Base-by-base conservation (phyloP, 1,140 invertebrate species). In the Panagrolaimus sp. region DNA sequence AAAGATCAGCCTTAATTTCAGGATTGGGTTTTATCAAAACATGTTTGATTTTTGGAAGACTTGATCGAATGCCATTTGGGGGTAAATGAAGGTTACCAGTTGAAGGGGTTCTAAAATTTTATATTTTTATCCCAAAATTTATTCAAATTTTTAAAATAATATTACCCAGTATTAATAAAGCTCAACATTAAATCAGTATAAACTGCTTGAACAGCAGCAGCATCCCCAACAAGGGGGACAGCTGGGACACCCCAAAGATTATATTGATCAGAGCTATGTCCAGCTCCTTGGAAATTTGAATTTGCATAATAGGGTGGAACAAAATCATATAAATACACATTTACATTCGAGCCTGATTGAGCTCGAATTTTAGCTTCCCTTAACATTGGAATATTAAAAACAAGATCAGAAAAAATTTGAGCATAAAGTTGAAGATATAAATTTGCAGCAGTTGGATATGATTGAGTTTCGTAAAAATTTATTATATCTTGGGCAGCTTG, bases 51-150 rank as follows among this genome's bases (percentile, higher is more conserved):
- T 52, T 1, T 52, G 48, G 26, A 24, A 24, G 15, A 52, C 48
- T 21, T 52, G n/a, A 14, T 21, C 8, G 3, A 4, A 24, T 21
- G 26, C 14, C 17, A 52, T 21, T 8, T n/a, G 48, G 8, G 26
- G 17, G 4, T 52, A 21, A 91, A 92, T 52, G 1, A 24, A 52
- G 8, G 17, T 52, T 10, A 24, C 9, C 48, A 24, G 48, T 8
- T 52, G 7, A 7, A 52, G n/a, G 26, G 48, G 48, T 0, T 52
- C 9, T 8, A 24, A n/a, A 21, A 24, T 52, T 8, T 21, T 24
- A 14, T 52, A 24, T 0, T n/a, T 21, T 15, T n/a, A n/a, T n/a
- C n/a, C n/a, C n/a, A n/a, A n/a, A n/a, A n/a, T n/a, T n/a, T n/a
- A n/a, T n/a, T n/a, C n/a, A n/a, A n/a, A n/a, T n/a, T n/a, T n/a